Evolutionary conservation across 1,140 invertebrate species (phyloP).

Genomic region (Cephus cinctus): DNA sequence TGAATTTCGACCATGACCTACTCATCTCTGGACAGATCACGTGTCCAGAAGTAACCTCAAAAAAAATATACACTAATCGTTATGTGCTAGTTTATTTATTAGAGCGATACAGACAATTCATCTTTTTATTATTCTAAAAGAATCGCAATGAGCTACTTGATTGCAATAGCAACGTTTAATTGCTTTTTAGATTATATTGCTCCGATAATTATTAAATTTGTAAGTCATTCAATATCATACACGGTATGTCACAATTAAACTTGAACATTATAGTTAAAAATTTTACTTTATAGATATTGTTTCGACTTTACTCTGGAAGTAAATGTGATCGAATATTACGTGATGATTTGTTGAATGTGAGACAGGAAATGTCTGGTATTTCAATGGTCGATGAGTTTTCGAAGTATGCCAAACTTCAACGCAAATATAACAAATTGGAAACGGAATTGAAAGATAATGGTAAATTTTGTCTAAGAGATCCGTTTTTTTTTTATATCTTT

Average conservation of each 20-base stretch:
- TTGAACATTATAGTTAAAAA: background rate
- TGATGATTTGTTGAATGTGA: slow-evolving; percentile 45
- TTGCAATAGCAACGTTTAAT: background rate
- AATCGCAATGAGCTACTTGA: background rate
- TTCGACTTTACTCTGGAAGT: slow-evolving; percentile 25
- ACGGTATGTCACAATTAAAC: background rate
- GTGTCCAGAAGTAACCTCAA: too few species aligned
- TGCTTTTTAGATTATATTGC: background rate
- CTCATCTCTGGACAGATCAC: too few species aligned
- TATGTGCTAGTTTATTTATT: too few species aligned
- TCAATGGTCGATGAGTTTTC: slow-evolving; percentile 63
- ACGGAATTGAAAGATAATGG: slow-evolving; percentile 46
- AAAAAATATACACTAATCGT: too few species aligned
- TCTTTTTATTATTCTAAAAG: too few species aligned
- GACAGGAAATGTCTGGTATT: slow-evolving; percentile 51
- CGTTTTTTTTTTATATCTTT: background rate
- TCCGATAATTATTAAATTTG: background rate
- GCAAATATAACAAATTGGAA: slow-evolving; percentile 55
- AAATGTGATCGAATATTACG: slow-evolving; percentile 26
- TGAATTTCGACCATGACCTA: too few species aligned
- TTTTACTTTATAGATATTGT: slow-evolving; percentile 26
- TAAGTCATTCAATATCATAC: background rate
- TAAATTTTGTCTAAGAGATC: slow-evolving; percentile 12
- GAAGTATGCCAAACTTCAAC: slow-evolving; percentile 60
- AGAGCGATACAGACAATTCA: too few species aligned